Evolutionary conservation across 2,113 vertebrate genomes (phyloP).

Genomic region (Myxocyprinus asiaticus): DNA sequence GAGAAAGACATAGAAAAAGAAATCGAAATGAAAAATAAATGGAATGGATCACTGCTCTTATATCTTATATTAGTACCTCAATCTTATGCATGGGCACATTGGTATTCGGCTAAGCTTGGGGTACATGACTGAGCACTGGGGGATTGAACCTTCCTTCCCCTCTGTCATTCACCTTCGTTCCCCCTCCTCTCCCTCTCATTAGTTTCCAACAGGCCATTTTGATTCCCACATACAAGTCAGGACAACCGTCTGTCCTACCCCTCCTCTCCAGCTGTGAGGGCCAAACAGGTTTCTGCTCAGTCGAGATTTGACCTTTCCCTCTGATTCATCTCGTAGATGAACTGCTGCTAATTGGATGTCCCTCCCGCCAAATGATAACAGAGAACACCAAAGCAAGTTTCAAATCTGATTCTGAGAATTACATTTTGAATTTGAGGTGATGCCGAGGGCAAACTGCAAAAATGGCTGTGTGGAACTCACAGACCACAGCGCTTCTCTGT

Average conservation of each 20-base stretch:
- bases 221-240: slow-evolving; percentile 5
- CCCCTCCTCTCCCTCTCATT: slow-evolving; percentile 50
- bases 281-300: slow-evolving; percentile 51
- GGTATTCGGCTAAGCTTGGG: slow-evolving; percentile 42
- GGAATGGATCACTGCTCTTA: slow-evolving; percentile 49
- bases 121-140: slow-evolving; percentile 20
- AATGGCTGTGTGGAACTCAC: too few species aligned
- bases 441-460: too few species aligned
- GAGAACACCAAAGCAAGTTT: neutral
- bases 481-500: too few species aligned
- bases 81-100: slow-evolving; percentile 49
- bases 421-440: too few species aligned
- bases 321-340: slow-evolving; percentile 53
- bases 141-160: slow-evolving; percentile 17
- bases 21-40: too few species aligned
- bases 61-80: slow-evolving; percentile 43
- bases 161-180: slow-evolving; percentile 21
- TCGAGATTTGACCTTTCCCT: slow-evolving; percentile 53
- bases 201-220: slow-evolving; percentile 42
- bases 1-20: too few species aligned
- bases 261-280: slow-evolving; percentile 40
- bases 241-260: slow-evolving; percentile 32
- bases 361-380: neutral
- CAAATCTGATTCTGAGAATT: neutral
- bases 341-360: slow-evolving; percentile 43